phyloP scores from a whole-genome alignment of 2,797 vertebrate genomes.

The Clamator glandarius region DNA sequence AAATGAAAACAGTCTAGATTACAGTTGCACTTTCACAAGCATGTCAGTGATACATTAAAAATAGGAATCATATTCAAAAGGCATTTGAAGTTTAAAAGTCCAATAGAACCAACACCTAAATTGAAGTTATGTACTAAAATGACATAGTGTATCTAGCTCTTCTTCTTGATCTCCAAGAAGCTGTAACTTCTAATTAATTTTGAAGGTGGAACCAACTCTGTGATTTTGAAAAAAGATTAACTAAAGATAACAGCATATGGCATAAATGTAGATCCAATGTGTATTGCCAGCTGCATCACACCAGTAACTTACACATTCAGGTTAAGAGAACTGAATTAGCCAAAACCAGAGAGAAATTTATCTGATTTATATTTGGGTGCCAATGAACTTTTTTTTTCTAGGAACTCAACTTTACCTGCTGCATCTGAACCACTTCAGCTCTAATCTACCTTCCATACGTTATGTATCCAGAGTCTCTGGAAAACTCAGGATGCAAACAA shows the following conservation, averaged over 20 bases:
- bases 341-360: background rate
- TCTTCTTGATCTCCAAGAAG: background rate
- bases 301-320: background rate
- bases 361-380: background rate
- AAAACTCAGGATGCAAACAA: background rate
- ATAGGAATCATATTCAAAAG: background rate
- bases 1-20: background rate
- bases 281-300: background rate
- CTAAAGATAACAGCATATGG: background rate
- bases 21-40: background rate
- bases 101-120: background rate
- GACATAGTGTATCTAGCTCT: background rate
- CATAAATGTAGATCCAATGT: background rate
- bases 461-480: background rate
- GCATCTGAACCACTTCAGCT: background rate
- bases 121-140: background rate
- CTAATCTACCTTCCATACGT: background rate
- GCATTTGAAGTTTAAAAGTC: background rate
- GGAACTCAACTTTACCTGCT: background rate
- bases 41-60: background rate
- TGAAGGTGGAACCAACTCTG: background rate
- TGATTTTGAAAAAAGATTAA: background rate
- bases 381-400: background rate
- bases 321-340: background rate
- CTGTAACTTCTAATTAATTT: background rate